Base-by-base conservation (phyloP, 2,797 vertebrate species). In the Takifugu rubripes region DNA sequence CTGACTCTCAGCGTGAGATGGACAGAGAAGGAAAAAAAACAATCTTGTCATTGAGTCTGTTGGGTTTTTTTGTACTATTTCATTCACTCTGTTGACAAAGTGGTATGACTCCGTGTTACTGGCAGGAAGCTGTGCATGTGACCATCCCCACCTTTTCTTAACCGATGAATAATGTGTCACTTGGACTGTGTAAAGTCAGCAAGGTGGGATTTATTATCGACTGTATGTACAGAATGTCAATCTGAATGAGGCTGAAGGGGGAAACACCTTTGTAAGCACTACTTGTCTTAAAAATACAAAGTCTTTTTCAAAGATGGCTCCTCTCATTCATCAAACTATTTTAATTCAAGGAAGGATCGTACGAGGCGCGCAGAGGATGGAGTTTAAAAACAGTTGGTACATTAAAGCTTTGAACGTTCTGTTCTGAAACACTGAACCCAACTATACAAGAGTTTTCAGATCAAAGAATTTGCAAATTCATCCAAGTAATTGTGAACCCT, bases 201-300 rank as follows among this genome's bases (percentile, higher is more conserved):
- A 8, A 72, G 82, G 76, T 81, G 77, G 77, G 79, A 74, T 90
- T 91, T 92, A 87, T 90, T 92, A 92, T 90, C 43, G 84, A 90
- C 83, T 91, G 89, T 92, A 91, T 68, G 90, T 89, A 85, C 81
- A 88, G 86, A 88, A 87, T 88, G 83, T 90, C 85, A 83, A 79
- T 83, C 80, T 83, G 84, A 89, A 87, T 80, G 79, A 93, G 93
- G 89, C 84, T 86, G 80, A 84, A 92, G 88, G 68, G 61, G 83
- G 70, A 79, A 90, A 90, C 79, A 89, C 81, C 91, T 94, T 96
- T 94, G 93, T 94, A 94, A 94, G 92, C 87, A 93, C 90, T 91
- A 92, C 92, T 91, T 90, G 93, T 96, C 94, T 92, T 91, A 90
- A 93, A 92, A 94, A 93, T 93, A 93, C 92, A 93, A 93, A 84